phyloP scores from a whole-genome alignment of 2,797 vertebrate species.

The Setipinna tenuifilis region DNA sequence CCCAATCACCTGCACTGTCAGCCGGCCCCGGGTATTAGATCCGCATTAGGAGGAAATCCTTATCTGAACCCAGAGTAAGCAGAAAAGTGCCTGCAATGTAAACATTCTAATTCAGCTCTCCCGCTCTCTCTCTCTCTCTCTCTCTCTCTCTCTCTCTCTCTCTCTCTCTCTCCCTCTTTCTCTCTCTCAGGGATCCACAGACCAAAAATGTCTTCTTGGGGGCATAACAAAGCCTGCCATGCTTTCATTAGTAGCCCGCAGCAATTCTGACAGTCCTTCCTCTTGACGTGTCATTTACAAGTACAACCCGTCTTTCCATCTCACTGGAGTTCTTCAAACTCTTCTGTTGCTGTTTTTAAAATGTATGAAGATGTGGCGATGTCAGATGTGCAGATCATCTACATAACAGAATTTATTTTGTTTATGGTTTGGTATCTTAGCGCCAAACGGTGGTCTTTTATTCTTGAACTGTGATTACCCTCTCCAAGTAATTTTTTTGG shows the following conservation, averaged over 20 bases:
- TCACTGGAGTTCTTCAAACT: neutral
- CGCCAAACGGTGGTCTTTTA: neutral
- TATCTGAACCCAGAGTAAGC: slow-evolving; percentile 53
- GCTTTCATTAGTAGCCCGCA: slow-evolving; percentile 12
- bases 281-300: neutral
- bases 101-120: slow-evolving; percentile 48
- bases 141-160: neutral
- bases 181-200: neutral
- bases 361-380: neutral
- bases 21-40: slow-evolving; percentile 45
- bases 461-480: neutral
- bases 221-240: slow-evolving; percentile 14
- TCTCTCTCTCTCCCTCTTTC: no score
- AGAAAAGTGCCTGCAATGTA: slow-evolving; percentile 53
- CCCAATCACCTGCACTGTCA: slow-evolving; percentile 46
- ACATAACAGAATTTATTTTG: slow-evolving; percentile 2
- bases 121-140: neutral
- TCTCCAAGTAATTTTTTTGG: neutral
- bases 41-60: slow-evolving; percentile 53
- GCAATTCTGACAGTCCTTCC: neutral
- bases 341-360: neutral
- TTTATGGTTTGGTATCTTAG: neutral
- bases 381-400: neutral
- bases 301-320: neutral
- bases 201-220: slow-evolving; percentile 1